These are phyloP conservation scores for Drosophila paulistorum DNA, from an alignment of 1,140 invertebrate species.

Conservation along the genomic window DNA sequence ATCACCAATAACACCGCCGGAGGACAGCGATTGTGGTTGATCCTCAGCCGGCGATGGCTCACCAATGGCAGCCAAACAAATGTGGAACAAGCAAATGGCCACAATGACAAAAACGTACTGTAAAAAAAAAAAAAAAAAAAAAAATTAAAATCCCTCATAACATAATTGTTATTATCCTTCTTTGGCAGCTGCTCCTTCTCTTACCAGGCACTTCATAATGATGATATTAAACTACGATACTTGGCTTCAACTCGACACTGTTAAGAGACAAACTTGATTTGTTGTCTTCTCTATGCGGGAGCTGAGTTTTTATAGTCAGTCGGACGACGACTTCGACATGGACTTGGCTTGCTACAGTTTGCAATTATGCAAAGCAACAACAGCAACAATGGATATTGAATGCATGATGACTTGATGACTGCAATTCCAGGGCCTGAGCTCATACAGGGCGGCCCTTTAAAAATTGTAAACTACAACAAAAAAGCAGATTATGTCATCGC, in stretches of 20 bases:
- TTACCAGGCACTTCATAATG: constrained; percentile 71
- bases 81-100: constrained; percentile 49
- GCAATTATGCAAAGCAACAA: constrained; percentile 70
- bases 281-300: constrained; percentile 45
- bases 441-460: background rate
- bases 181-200: constrained; percentile 14
- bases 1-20: constrained; percentile 27
- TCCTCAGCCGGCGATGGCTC: constrained; percentile 47
- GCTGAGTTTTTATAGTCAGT: constrained; percentile 62
- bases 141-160: background rate
- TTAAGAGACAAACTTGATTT: constrained; percentile 47
- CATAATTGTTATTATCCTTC: constrained; percentile 23
- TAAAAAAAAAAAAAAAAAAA: constrained; percentile 11
- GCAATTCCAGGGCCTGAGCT: constrained; percentile 1
- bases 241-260: constrained; percentile 28
- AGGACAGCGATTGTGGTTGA: constrained; percentile 26
- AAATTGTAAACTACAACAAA: background rate
- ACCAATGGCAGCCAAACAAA: constrained; percentile 56
- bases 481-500: no score
- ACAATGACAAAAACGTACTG: constrained; percentile 66
- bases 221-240: constrained; percentile 24
- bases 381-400: constrained; percentile 54
- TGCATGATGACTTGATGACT: constrained; percentile 61
- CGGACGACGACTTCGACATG: constrained; percentile 18
- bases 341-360: constrained; percentile 73